Conservation (phyloP, 37 sponge, comb jelly and placozoan species). For the Haliclona indistincta region DNA sequence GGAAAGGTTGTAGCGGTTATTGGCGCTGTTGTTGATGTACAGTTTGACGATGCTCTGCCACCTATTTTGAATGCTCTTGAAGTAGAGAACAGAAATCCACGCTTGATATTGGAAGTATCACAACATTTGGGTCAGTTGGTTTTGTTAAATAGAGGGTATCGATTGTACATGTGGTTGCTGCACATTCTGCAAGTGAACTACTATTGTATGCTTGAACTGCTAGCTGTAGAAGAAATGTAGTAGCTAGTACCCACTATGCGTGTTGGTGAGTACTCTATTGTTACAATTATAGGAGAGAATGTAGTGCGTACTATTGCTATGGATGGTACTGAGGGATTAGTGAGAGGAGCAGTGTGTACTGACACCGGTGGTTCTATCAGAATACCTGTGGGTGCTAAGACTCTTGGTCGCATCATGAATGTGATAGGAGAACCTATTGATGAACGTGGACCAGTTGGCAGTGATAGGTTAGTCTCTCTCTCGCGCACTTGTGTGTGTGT, state of each 20-base stretch:
- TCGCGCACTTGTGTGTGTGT: no score
- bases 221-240: neutral
- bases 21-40: conserved; percentile 99
- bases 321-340: conserved; percentile 99
- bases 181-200: neutral
- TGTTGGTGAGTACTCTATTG: neutral
- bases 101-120: conserved; percentile 93
- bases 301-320: conserved; percentile 98
- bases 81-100: conserved; percentile 72
- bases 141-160: neutral
- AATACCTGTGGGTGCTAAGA: conserved; percentile 96
- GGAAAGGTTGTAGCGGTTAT: conserved; percentile 97
- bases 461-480: conserved; percentile 67
- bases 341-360: conserved; percentile 79
- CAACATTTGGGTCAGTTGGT: conserved; percentile 94
- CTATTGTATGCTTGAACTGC: neutral
- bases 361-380: conserved; percentile 90
- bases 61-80: conserved; percentile 98
- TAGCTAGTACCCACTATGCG: neutral
- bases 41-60: conserved; percentile 96
- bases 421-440: conserved; percentile 99
- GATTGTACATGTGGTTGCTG: neutral
- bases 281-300: conserved; percentile 81
- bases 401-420: conserved; percentile 99
- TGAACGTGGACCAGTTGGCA: conserved; percentile 92